phyloP scores from a whole-genome alignment of 1,140 invertebrate species.

The Aphis craccivora region DNA sequence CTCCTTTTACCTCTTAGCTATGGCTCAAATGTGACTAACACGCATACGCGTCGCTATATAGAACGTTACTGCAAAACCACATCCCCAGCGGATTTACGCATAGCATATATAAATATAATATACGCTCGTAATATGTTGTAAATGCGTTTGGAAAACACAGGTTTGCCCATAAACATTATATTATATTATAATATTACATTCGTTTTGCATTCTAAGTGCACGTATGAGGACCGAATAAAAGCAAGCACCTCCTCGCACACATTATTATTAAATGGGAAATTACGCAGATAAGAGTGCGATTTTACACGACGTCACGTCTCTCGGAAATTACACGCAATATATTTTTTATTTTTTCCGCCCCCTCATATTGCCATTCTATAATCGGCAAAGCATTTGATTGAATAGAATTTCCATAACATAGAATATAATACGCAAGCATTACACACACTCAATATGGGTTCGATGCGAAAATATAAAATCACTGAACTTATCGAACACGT shows the following conservation, averaged over 20 bases:
- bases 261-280: conserved; percentile 46
- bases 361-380: neutral
- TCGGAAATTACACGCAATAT: conserved; percentile 8
- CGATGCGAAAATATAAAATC: neutral
- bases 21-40: neutral
- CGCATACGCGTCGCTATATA: neutral
- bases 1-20: neutral
- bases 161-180: neutral
- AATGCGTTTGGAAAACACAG: conserved; percentile 26
- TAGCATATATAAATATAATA: neutral
- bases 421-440: neutral
- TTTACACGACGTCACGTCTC: conserved; percentile 31
- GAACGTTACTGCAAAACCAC: neutral
- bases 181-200: neutral
- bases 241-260: neutral
- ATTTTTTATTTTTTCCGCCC: neutral
- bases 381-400: neutral
- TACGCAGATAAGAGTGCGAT: neutral
- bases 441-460: neutral
- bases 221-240: neutral
- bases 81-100: neutral
- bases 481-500: neutral
- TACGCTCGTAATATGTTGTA: too few relatives aligned
- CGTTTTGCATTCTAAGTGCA: conserved; percentile 48
- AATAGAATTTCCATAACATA: neutral